A percentile compares a stretch with the other conserved stretches of the same genome.
phyloP scores from a whole-genome alignment of 2,888 invertebrate species.

The Palloptera scutellata region DNA sequence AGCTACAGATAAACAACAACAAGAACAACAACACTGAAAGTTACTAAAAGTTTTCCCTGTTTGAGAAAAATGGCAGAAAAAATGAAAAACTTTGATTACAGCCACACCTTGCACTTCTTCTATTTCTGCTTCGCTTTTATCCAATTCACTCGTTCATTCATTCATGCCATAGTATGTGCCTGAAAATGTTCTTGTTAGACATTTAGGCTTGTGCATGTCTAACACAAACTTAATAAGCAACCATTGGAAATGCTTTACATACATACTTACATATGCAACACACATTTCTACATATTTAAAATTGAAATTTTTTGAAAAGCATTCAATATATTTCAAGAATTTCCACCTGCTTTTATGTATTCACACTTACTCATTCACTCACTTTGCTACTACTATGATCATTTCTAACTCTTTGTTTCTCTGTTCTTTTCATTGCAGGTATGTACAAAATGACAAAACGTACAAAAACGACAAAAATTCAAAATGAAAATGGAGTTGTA shows the following conservation, averaged over 20 bases:
- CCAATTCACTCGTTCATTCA: not conserved
- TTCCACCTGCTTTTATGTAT: not conserved
- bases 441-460: not conserved
- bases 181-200: slow-evolving; percentile 21
- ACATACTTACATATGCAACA: not conserved
- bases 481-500: not conserved
- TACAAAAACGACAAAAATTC: not conserved
- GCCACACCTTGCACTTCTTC: no score
- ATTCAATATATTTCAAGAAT: not conserved
- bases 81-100: no score
- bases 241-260: not conserved
- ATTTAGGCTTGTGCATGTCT: slow-evolving; percentile 14
- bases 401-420: not conserved
- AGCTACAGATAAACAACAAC: not conserved
- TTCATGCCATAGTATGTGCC: not conserved
- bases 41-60: no score
- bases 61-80: no score
- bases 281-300: not conserved
- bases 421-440: slow-evolving; percentile 1
- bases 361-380: not conserved
- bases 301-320: not conserved
- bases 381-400: not conserved
- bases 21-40: not conserved
- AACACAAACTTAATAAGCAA: slow-evolving; percentile 1
- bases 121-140: not conserved